Percentiles rank a stretch among this genome's conserved stretches.
These are phyloP conservation scores for Catocala fraxini DNA, from an alignment of 2,888 invertebrate species.

Conservation along the genomic window DNA sequence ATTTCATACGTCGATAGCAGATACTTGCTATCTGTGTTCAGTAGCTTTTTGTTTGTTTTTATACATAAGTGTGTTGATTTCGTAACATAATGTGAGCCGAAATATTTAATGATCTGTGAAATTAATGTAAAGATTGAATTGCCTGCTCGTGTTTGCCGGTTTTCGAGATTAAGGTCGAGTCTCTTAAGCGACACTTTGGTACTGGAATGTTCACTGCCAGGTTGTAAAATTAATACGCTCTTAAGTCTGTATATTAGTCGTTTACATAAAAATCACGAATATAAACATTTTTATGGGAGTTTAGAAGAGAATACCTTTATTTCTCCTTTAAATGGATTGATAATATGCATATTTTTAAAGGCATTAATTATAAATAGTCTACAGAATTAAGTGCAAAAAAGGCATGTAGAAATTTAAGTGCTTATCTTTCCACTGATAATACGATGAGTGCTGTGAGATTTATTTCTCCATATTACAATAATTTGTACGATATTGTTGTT, in stretches of 20 bases:
- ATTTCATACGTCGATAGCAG: conserved; percentile 57
- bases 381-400: no score
- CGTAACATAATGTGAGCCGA: conserved; percentile 35
- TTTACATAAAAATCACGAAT: conserved; percentile 11
- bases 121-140: conserved; percentile 35
- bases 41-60: conserved; percentile 41
- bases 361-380: no score
- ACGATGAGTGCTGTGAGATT: no score
- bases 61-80: conserved; percentile 40
- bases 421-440: no score
- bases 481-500: no score
- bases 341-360: not conserved
- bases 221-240: conserved; percentile 29
- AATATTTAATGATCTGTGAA: conserved; percentile 42
- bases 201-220: conserved; percentile 7
- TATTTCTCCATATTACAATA: no score
- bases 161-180: conserved; percentile 35
- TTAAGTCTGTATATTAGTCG: not conserved
- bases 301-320: conserved; percentile 9
- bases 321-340: conserved; percentile 5
- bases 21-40: conserved; percentile 40
- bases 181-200: not conserved
- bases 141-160: conserved; percentile 15
- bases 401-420: no score
- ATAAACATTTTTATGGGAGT: conserved; percentile 20